Percentiles rank a stretch among this genome's conserved stretches.
Conservation (phyloP, 2,113 vertebrate species). For the Chroicocephalus ridibundus region DNA sequence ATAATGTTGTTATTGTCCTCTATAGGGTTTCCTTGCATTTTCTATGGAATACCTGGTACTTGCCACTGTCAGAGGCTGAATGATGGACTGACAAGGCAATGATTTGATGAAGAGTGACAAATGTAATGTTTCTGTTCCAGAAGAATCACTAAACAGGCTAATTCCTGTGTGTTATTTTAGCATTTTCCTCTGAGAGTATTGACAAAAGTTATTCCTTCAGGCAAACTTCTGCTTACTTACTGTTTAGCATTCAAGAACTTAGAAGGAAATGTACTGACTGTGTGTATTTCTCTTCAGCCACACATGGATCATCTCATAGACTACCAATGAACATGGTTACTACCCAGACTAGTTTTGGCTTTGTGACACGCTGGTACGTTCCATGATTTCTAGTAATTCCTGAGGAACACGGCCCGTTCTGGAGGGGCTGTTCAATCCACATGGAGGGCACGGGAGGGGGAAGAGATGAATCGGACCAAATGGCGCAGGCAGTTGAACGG, state of each 20-base stretch:
- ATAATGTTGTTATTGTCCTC: neutral
- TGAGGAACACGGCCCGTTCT: rapidly evolving
- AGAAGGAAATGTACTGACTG: neutral
- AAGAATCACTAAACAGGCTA: neutral
- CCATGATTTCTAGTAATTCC: neutral
- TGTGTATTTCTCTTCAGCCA: neutral
- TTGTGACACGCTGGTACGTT: rapidly evolving
- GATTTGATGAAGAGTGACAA: neutral
- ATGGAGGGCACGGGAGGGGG: rapidly evolving
- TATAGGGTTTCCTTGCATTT: neutral
- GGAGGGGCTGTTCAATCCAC: neutral
- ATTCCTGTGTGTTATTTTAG: neutral
- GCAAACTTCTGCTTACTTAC: neutral
- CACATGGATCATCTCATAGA: neutral
- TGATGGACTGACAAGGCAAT: neutral
- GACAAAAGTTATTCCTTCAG: neutral
- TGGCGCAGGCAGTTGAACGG: neutral
- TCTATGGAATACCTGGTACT: neutral
- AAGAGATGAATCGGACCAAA: neutral
- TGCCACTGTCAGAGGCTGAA: neutral
- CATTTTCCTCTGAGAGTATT: neutral
- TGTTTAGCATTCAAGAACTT: neutral
- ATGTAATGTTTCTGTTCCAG: neutral
- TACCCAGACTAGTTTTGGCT: neutral
- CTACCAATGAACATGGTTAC: neutral